These are phyloP conservation scores for Tethea ocularis DNA, from an alignment of 2,888 invertebrate species.

Conservation along the genomic window DNA sequence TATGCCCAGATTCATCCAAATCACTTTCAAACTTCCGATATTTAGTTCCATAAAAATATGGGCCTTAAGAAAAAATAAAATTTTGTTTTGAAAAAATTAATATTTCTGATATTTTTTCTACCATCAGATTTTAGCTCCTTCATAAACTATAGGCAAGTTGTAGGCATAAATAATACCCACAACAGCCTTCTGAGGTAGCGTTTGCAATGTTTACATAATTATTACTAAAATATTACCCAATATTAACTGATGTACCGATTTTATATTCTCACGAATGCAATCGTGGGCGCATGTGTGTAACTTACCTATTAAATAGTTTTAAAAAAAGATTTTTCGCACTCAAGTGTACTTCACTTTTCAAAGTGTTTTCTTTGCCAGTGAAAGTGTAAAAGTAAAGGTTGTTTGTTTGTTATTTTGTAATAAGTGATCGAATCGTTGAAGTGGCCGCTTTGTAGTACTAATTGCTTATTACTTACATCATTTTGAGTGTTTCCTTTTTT, in stretches of 20 bases:
- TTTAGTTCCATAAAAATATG: too few species aligned
- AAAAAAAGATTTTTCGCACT: neutral
- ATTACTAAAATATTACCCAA: neutral
- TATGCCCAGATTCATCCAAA: too few species aligned
- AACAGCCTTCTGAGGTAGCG: slow-evolving; percentile 3
- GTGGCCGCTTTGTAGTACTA: neutral
- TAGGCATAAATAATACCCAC: neutral
- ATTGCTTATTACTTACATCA: neutral
- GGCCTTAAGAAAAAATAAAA: too few species aligned
- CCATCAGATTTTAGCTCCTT: too few species aligned
- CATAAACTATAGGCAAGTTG: too few species aligned
- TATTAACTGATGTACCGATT: neutral
- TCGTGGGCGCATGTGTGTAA: neutral
- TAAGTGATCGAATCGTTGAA: neutral
- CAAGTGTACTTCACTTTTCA: neutral
- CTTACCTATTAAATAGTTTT: neutral
- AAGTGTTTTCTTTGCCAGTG: slow-evolving; percentile 6
- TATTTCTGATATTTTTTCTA: too few species aligned
- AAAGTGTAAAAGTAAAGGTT: slow-evolving; percentile 7
- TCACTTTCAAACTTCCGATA: too few species aligned
- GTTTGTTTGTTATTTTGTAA: neutral
- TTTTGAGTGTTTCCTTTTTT: neutral
- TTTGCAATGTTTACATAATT: neutral
- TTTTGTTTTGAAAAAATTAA: too few species aligned
- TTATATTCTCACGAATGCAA: neutral